Evolutionary conservation across 1,140 invertebrate genomes (phyloP), one percentile per base, ranked within the genome.

Genomic region (Philopotamus ludificatus): DNA sequence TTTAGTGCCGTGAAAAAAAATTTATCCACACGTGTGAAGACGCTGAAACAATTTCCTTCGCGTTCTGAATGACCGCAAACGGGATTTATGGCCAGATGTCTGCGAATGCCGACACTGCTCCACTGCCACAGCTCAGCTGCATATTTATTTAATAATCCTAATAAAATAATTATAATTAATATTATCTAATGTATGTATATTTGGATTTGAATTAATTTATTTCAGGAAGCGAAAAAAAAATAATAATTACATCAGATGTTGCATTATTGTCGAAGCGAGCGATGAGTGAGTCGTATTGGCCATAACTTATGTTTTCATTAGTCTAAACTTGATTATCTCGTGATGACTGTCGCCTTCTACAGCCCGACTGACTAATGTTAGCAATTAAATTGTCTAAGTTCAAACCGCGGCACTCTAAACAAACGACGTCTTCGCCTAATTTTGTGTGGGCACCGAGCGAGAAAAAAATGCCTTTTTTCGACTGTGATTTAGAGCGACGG

Each of bases 51-150:
- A 57, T 57, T 57, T 57, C 54, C 54, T 57, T 21, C 21, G 54
- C 54, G 54, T 57, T 57, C 54, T 57, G 54, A 57, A 57, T 57
- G 54, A 57, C 34, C 54, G 54, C 54, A 57, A 57, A 57, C 54
- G 39, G 18, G 54, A 57, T 57, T 57, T 57, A 57, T 42, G 39
- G 21, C 34, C 54, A 57, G 54, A 57, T 57, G 54, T 57, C 39
- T 55, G 28, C n/a, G n/a, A n/a, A n/a, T n/a, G n/a, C 22, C 47
- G 53, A 39, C 28, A 26, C 53, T 57, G 54, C 12, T 42, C 42
- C 23, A 42, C 54, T 45, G 47, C 21, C 47, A 49, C 20, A 49
- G 22, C 21, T 49, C n/a, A n/a, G n/a, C n/a, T n/a, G n/a, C n/a
- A n/a, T n/a, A n/a, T n/a, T n/a, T n/a, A n/a, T n/a, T n/a, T n/a